These are phyloP conservation scores for Mustela lutreola DNA, from an alignment of 2,113 vertebrate species.

Conservation along the genomic window DNA sequence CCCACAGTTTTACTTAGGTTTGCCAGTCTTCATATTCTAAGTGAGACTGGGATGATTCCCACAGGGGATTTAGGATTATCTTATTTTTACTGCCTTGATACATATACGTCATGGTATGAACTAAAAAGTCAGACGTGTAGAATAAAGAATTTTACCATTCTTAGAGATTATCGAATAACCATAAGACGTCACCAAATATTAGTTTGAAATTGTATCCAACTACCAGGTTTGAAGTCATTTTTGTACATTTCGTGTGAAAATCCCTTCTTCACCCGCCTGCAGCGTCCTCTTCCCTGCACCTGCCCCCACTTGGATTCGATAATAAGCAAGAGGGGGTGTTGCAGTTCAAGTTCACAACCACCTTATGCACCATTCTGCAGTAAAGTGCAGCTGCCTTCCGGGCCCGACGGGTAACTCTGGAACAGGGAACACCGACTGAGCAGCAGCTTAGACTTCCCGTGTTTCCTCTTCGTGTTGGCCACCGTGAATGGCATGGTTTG, in stretches of 20 bases:
- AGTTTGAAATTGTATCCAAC: constrained; percentile 41
- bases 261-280: not conserved
- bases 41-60: not conserved
- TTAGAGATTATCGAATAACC: not conserved
- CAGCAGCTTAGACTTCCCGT: not conserved
- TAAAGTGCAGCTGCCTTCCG: not conserved
- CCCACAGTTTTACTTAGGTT: not conserved
- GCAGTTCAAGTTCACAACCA: not conserved
- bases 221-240: not conserved
- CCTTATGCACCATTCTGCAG: not conserved
- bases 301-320: not conserved
- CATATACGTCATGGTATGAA: not conserved
- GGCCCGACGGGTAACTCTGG: not conserved
- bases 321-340: not conserved
- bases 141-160: not conserved
- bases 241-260: constrained; percentile 4
- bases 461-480: not conserved
- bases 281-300: not conserved
- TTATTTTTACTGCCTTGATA: constrained; percentile 29
- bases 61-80: not conserved
- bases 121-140: not conserved
- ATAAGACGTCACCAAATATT: not conserved
- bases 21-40: constrained; percentile 27
- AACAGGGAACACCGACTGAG: not conserved
- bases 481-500: not conserved